Conservation (phyloP, 2,888 invertebrate genomes). For the Deladenus siricidicola region DNA sequence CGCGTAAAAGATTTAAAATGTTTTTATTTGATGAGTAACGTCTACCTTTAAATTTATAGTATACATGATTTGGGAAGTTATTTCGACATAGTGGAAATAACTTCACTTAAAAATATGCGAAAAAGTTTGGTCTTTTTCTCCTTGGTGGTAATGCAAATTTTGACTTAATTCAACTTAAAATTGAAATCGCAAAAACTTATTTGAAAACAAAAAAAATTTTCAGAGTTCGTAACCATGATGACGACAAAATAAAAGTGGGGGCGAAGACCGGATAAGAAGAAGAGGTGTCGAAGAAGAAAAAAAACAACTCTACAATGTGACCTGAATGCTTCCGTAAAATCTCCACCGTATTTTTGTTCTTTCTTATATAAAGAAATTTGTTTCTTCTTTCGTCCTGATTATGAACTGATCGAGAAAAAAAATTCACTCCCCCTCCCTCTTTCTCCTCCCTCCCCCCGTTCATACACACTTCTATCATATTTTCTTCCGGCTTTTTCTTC, state of each 20-base stretch:
- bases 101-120: no score
- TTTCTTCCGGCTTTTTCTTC: neutral
- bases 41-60: no score
- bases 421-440: neutral
- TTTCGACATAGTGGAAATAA: no score
- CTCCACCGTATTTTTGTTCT: neutral
- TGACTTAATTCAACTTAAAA: no score
- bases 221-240: conserved; percentile 53
- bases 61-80: no score
- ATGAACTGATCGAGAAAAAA: neutral
- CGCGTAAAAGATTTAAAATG: no score
- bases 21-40: no score
- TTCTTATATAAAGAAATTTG: neutral
- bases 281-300: neutral
- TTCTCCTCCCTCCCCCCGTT: neutral
- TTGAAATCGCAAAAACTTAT: neutral
- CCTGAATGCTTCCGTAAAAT: neutral
- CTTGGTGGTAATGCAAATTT: no score
- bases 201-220: conserved; percentile 6
- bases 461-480: neutral
- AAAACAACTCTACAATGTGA: neutral
- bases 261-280: neutral
- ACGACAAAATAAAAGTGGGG: conserved; percentile 47
- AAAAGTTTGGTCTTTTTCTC: no score
- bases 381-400: neutral